Base-by-base conservation (phyloP, 2,888 invertebrate genomes). In the Melinaea menophilus region DNA sequence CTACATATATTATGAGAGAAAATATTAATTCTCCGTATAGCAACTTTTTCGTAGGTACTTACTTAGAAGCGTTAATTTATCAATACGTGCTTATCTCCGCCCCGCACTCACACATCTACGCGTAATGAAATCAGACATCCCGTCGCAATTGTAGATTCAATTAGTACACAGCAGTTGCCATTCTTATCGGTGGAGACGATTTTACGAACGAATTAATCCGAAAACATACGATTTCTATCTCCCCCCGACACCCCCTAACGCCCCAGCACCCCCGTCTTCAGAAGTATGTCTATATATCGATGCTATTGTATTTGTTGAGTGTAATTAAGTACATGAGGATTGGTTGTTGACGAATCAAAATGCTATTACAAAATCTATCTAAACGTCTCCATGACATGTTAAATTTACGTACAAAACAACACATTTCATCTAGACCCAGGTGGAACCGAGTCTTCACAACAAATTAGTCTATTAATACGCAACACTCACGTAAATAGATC, bases 191-290 rank as follows among this genome's bases (percentile, higher is more conserved):
- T 75, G 81, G 86, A 86, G 89, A 89, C 90, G 90, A 90, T 90
- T 90, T 90, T 87, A 89, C 90, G 90, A 90, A 88, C 88, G 90
- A 90, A 90, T 90, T 89, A 89, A 89, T 90, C 87, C 88, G 86
- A 89, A 90, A 90, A 89, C 90, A 90, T 88, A 90, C 88, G 90
- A 89, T 87, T 85, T 79, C 80, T 86, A 88, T 88, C 88, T 87
- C 84, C 89, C 85, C 82, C 79, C 76, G 72, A 75, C 82, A 77
- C 80, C 80, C 80, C 79, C 77, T 22, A 22, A 22, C 22, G 1
- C 22, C 22, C 22, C 76, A 72, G 75, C 82, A 77, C 80, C 80
- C 80, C 79, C 77, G 72, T 76, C 80, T 79, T 75, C 74, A 73
- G 73, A 76, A 75, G 74, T 81, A 74, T 77, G 76, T 79, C 78